A percentile compares a stretch with the other conserved stretches of the same genome.
Evolutionary conservation across 2,888 invertebrate genomes (phyloP).

Genomic region (Automeris io): DNA sequence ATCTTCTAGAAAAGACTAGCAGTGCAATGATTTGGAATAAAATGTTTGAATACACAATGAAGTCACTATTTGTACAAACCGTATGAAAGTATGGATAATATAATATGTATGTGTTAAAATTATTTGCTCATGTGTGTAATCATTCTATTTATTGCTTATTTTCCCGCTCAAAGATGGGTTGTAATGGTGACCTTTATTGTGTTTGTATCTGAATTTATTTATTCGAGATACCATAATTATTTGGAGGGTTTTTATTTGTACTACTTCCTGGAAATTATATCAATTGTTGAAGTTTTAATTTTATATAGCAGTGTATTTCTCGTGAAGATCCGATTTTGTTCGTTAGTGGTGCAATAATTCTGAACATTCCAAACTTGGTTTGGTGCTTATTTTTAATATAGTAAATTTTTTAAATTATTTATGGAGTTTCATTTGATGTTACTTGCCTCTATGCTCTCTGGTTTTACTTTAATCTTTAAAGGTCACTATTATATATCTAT

Average conservation of each 20-base stretch:
- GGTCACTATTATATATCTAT: constrained; percentile 52
- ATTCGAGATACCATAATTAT: constrained; percentile 32
- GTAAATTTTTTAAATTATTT: constrained; percentile 63
- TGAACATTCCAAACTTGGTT: constrained; percentile 75
- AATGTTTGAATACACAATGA: constrained; percentile 59
- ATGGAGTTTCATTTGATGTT: constrained; percentile 58
- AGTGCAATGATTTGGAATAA: constrained; percentile 32
- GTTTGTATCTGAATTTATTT: constrained; percentile 52
- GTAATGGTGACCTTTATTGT: constrained; percentile 72
- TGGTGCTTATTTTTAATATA: constrained; percentile 68
- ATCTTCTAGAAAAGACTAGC: constrained; percentile 54
- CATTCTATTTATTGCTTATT: constrained; percentile 10
- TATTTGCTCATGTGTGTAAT: constrained; percentile 13
- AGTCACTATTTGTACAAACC: constrained; percentile 73
- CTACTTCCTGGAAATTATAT: constrained; percentile 23
- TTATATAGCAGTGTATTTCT: constrained; percentile 25
- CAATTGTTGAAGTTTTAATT: constrained; percentile 24
- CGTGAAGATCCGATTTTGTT: constrained; percentile 52
- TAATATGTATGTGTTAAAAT: constrained; percentile 25
- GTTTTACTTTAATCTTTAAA: constrained; percentile 36
- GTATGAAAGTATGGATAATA: constrained; percentile 35
- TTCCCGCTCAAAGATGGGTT: constrained; percentile 20
- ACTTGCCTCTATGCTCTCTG: constrained; percentile 51
- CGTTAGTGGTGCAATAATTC: constrained; percentile 64
- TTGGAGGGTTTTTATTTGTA: constrained; percentile 26